phyloP scores from a whole-genome alignment of 2,797 vertebrate genomes.

The Clarias pachynema region DNA sequence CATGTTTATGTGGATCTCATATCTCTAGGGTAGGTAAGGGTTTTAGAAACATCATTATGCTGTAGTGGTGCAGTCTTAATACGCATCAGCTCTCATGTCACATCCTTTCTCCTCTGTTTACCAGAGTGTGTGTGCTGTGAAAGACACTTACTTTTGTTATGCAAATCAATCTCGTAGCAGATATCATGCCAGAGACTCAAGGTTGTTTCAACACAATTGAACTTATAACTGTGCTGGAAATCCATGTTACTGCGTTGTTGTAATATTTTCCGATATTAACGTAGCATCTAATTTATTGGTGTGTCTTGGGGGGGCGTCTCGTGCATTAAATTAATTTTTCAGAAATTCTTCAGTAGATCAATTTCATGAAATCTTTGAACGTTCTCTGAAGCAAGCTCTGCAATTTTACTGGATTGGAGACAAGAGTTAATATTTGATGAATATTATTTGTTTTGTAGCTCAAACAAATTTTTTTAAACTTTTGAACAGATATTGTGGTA shows the following conservation, averaged over 20 bases:
- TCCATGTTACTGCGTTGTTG: slow-evolving; percentile 31
- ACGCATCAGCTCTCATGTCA: slow-evolving; percentile 38
- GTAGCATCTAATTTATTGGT: background rate
- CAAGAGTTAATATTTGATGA: slow-evolving; percentile 16
- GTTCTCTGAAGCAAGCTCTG: slow-evolving; percentile 6
- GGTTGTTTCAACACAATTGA: slow-evolving; percentile 72
- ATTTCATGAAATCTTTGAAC: background rate
- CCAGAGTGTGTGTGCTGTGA: slow-evolving; percentile 36
- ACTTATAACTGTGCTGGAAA: slow-evolving; percentile 60
- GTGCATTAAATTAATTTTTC: slow-evolving; percentile 33
- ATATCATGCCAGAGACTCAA: slow-evolving; percentile 67
- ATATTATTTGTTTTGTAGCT: slow-evolving; percentile 23
- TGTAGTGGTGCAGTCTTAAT: slow-evolving; percentile 39
- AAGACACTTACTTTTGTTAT: slow-evolving; percentile 63
- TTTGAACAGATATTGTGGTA: slow-evolving; percentile 5
- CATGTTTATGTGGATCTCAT: slow-evolving; percentile 34
- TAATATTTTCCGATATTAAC: slow-evolving; percentile 18
- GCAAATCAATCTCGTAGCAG: slow-evolving; percentile 61
- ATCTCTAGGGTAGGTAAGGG: slow-evolving; percentile 37
- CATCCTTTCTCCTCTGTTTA: slow-evolving; percentile 42
- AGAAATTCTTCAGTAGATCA: slow-evolving; percentile 12
- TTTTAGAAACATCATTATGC: slow-evolving; percentile 38
- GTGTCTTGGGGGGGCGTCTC: background rate
- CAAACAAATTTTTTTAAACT: background rate
- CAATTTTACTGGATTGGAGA: slow-evolving; percentile 1